These are phyloP conservation scores for Ametastegia equiseti DNA, from an alignment of 2,888 invertebrate species.

Conservation along the genomic window DNA sequence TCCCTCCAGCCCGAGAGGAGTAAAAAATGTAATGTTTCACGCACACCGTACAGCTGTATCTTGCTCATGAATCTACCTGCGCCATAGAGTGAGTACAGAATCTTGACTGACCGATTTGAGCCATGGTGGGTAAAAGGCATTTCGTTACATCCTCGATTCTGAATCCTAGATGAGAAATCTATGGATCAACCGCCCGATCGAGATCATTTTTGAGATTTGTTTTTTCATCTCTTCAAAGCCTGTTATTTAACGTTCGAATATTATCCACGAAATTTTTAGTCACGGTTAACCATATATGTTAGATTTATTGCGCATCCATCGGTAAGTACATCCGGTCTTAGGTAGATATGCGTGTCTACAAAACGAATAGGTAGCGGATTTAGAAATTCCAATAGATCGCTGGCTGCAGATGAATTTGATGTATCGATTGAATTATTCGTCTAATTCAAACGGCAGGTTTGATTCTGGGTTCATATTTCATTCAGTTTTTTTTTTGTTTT, in stretches of 20 bases:
- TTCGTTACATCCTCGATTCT: background rate
- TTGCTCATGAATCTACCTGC: slow-evolving; percentile 3
- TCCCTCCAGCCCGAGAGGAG: slow-evolving; percentile 23
- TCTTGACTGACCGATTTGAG: background rate
- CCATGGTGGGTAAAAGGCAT: background rate
- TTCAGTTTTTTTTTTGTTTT: background rate
- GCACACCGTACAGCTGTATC: slow-evolving; percentile 47
- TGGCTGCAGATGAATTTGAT: no score
- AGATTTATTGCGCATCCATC: no score
- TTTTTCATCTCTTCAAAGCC: background rate
- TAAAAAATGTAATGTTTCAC: slow-evolving; percentile 49
- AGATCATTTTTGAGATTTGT: slow-evolving; percentile 17
- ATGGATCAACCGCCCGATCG: background rate
- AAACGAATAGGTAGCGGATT: no score
- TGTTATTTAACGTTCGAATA: background rate
- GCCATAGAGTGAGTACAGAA: background rate
- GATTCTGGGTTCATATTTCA: background rate
- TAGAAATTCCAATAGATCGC: background rate
- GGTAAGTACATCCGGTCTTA: no score
- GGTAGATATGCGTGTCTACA: no score
- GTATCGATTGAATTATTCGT: background rate
- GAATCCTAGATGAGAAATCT: no score
- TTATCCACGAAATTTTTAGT: background rate
- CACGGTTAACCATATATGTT: no score
- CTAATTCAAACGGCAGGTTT: background rate